Conservation (phyloP, 2,113 vertebrate genomes). For the Saguinus midas region DNA sequence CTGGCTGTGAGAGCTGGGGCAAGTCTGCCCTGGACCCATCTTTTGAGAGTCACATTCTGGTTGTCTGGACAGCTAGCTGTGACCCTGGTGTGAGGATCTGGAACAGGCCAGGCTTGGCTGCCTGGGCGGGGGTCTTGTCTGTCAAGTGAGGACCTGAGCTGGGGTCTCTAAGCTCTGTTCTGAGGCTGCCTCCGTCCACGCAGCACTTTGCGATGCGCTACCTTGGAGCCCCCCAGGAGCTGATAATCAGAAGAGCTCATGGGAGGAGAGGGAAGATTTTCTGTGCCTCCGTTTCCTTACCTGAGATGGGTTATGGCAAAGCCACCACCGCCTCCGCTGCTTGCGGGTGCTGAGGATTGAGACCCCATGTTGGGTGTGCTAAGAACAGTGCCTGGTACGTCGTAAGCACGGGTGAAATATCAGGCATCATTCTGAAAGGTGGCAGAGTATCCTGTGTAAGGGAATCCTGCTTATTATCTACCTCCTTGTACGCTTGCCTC, state of each 20-base stretch:
- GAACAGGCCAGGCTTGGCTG: neutral
- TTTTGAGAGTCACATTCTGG: neutral
- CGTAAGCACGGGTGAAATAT: fast-evolving
- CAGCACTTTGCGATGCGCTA: fast-evolving
- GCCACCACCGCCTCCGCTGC: too few species aligned
- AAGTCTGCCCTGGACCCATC: neutral
- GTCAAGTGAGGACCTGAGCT: too few species aligned
- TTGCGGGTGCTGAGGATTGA: neutral
- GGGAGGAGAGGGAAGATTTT: neutral
- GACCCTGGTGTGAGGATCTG: fast-evolving
- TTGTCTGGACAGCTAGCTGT: too few species aligned
- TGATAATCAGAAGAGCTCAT: neutral
- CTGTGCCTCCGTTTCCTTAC: neutral
- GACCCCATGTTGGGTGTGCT: fast-evolving
- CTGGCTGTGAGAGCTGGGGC: neutral
- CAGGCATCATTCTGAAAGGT: neutral
- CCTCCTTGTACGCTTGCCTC: neutral
- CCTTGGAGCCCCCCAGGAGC: neutral
- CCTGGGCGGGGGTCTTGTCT: too few species aligned
- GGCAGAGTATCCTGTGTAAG: fast-evolving
- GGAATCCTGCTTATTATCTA: neutral
- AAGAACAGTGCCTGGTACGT: neutral
- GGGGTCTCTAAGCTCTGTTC: too few species aligned
- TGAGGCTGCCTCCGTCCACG: neutral
- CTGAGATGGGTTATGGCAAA: neutral